These are phyloP conservation scores for Conchocele bisecta DNA, from an alignment of 2,888 invertebrate genomes.

Conservation along the genomic window DNA sequence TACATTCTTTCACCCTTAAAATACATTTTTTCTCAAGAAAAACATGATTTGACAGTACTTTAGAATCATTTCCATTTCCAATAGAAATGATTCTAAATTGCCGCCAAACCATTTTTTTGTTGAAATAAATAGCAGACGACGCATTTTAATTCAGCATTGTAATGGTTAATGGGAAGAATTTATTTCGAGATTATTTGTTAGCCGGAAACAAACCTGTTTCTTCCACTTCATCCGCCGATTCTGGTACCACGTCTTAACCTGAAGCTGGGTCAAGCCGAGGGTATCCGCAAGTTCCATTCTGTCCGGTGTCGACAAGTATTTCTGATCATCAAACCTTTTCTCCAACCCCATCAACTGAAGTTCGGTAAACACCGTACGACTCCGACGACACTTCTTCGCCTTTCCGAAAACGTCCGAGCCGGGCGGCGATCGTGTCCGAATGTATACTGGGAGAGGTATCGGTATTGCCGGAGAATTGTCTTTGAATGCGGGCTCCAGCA, in stretches of 20 bases:
- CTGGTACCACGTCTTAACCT: conserved; percentile 84
- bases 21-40: too few relatives aligned
- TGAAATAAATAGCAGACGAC: too few relatives aligned
- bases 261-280: conserved; percentile 83
- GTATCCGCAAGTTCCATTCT: conserved; percentile 82
- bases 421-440: conserved; percentile 72
- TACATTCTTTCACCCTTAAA: too few relatives aligned
- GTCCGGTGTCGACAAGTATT: conserved; percentile 83
- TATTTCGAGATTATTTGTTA: too few relatives aligned
- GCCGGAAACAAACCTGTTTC: conserved; percentile 80
- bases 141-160: too few relatives aligned
- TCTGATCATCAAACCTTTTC: conserved; percentile 83
- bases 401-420: conserved; percentile 66
- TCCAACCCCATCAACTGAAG: conserved; percentile 82
- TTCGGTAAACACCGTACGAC: conserved; percentile 82
- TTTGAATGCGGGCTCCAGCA: conserved; percentile 49
- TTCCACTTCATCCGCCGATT: conserved; percentile 84
- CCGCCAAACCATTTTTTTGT: too few relatives aligned
- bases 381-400: conserved; percentile 77
- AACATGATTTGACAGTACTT: too few relatives aligned
- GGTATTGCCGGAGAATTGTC: conserved; percentile 63
- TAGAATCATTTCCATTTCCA: too few relatives aligned
- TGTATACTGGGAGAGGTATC: conserved; percentile 78
- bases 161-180: too few relatives aligned
- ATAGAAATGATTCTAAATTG: too few relatives aligned